A percentile compares a stretch with the other conserved stretches of the same genome.
phyloP scores from a whole-genome alignment of 2,797 vertebrate species.

The Setipinna tenuifilis region DNA sequence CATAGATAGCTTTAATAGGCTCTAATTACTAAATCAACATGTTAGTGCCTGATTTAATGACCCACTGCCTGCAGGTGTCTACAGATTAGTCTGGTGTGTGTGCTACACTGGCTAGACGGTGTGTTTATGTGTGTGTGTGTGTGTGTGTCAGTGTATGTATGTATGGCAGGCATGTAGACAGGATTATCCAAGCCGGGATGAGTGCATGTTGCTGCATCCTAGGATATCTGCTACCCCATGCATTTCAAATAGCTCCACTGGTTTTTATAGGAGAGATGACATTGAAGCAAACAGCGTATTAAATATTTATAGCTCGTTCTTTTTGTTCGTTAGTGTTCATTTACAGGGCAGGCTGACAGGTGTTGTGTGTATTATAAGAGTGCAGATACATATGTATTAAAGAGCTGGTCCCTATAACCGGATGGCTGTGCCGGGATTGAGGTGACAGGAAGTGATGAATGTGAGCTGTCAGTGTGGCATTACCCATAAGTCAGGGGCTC shows the following conservation, averaged over 20 bases:
- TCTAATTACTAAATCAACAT: neutral
- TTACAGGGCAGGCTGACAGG: conserved; percentile 38
- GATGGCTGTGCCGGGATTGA: conserved; percentile 41
- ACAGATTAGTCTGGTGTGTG: neutral
- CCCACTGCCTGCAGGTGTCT: neutral
- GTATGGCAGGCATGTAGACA: neutral
- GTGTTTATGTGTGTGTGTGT: neutral
- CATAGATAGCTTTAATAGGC: neutral
- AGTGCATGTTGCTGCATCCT: neutral
- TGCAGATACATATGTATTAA: conserved; percentile 45
- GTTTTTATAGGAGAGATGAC: conserved; percentile 12
- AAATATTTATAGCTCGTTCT: conserved; percentile 45
- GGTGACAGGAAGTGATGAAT: conserved; percentile 50
- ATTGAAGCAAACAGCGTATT: conserved; percentile 44
- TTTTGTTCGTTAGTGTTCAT: conserved; percentile 41
- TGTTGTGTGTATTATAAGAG: conserved; percentile 42
- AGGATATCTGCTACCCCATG: neutral
- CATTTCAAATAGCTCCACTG: neutral
- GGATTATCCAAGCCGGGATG: neutral
- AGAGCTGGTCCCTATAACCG: conserved; percentile 29
- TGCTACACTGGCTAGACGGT: neutral
- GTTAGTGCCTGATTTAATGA: conserved; percentile 15
- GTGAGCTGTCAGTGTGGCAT: conserved; percentile 45
- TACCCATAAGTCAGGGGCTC: conserved; percentile 49
- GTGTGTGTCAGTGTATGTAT: neutral